Percentiles rank a stretch among this genome's conserved stretches.
These are phyloP conservation scores for Macrophya annulata DNA, from an alignment of 2,888 invertebrate species.

Conservation along the genomic window DNA sequence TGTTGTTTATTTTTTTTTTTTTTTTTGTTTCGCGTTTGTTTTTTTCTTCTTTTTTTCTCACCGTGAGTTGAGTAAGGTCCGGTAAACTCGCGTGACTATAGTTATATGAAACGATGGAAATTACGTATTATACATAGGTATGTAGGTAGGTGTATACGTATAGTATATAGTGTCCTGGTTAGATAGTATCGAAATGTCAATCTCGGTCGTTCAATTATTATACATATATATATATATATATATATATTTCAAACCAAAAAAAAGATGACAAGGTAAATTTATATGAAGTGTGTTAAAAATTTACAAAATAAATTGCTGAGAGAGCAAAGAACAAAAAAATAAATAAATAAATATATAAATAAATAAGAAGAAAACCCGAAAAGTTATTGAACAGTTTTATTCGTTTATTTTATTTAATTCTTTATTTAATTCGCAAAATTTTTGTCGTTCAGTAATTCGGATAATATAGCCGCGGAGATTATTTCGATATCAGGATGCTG, in stretches of 20 bases:
- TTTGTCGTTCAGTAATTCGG: too few species aligned
- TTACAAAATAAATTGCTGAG: too few species aligned
- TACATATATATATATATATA: not conserved
- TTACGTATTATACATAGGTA: not conserved
- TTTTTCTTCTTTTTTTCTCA: not conserved
- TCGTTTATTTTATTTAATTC: too few species aligned
- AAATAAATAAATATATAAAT: not conserved
- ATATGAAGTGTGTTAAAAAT: too few species aligned
- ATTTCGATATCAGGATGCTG: too few species aligned
- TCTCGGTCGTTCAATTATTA: not conserved
- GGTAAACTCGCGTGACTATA: conserved; percentile 15
- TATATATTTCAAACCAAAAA: too few species aligned
- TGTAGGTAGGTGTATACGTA: not conserved
- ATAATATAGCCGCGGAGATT: too few species aligned
- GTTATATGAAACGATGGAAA: not conserved
- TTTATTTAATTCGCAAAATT: too few species aligned
- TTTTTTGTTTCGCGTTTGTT: not conserved
- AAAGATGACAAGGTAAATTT: too few species aligned
- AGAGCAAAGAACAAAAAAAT: too few species aligned
- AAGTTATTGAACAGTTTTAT: too few species aligned
- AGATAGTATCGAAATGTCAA: not conserved
- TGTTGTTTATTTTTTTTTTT: not conserved
- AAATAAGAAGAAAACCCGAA: not conserved
- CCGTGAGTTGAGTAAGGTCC: conserved; percentile 27
- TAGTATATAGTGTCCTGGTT: not conserved